Conservation (phyloP, 2,888 invertebrate genomes). For the Bellardia pandia region DNA sequence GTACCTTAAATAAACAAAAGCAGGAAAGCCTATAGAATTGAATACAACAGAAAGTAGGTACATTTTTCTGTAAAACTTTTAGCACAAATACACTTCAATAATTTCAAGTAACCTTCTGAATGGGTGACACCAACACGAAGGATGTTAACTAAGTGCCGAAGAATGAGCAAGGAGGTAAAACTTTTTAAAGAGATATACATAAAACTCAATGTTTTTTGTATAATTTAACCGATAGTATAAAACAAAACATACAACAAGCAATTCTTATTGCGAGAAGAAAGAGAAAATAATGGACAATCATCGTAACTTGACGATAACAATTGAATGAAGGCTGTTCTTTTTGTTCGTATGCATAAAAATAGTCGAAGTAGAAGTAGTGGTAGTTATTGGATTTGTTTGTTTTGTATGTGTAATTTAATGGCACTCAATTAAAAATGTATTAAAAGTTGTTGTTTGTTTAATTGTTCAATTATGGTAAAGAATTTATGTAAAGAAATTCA, state of each 20-base stretch:
- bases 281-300: conserved; percentile 2
- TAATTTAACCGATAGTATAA: neutral
- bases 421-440: conserved; percentile 8
- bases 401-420: neutral
- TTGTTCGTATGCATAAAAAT: neutral
- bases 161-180: neutral
- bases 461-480: neutral
- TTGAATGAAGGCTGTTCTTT: neutral
- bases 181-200: conserved; percentile 15
- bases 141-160: neutral
- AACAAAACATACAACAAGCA: neutral
- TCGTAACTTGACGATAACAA: conserved; percentile 19
- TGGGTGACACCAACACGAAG: neutral
- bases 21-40: conserved; percentile 21
- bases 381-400: neutral
- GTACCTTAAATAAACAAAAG: conserved; percentile 39
- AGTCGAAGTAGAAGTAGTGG: neutral
- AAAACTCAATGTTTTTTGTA: neutral
- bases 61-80: neutral
- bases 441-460: conserved; percentile 2
- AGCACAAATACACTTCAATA: conserved; percentile 34
- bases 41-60: conserved; percentile 15
- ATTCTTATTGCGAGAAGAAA: neutral
- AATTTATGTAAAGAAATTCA: neutral
- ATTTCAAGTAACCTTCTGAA: conserved; percentile 14